phyloP scores from a whole-genome alignment of 2,888 invertebrate genomes.

The Halocaridina rubra region DNA sequence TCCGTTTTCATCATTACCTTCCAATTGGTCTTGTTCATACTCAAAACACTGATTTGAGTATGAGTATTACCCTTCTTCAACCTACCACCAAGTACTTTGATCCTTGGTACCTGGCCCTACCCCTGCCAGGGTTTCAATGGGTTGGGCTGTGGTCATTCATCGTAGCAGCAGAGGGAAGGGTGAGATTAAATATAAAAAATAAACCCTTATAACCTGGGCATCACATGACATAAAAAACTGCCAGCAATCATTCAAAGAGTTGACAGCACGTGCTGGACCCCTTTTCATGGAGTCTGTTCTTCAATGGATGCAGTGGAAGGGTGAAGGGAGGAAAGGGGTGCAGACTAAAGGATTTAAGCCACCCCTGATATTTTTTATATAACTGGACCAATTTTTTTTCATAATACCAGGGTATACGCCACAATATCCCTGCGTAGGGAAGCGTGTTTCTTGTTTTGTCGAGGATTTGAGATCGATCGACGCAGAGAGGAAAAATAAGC shows the following conservation, averaged over 20 bases:
- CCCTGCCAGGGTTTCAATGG: constrained; percentile 19
- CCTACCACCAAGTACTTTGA: not conserved
- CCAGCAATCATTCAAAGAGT: constrained; percentile 44
- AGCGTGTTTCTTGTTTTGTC: constrained; percentile 44
- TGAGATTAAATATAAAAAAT: constrained; percentile 41
- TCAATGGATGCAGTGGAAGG: constrained; percentile 24
- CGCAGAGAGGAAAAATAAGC: constrained; percentile 14
- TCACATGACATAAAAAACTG: constrained; percentile 49
- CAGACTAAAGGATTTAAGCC: constrained; percentile 42
- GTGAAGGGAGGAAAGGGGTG: constrained; percentile 38
- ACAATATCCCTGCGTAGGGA: constrained; percentile 29
- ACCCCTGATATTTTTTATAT: constrained; percentile 31
- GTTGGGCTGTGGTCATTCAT: constrained; percentile 36
- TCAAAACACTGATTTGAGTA: too few relatives aligned
- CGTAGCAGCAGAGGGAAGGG: not conserved
- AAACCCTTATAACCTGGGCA: constrained; percentile 39
- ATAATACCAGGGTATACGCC: constrained; percentile 41
- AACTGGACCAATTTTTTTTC: constrained; percentile 28
- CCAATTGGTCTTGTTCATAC: too few relatives aligned
- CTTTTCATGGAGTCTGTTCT: constrained; percentile 21
- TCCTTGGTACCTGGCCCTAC: constrained; percentile 24
- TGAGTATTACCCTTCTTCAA: not conserved
- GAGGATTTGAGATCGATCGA: constrained; percentile 33
- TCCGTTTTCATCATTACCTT: too few relatives aligned
- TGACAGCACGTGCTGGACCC: constrained; percentile 49